Conservation (phyloP, 2,113 vertebrate genomes). For the Lophius piscatorius region DNA sequence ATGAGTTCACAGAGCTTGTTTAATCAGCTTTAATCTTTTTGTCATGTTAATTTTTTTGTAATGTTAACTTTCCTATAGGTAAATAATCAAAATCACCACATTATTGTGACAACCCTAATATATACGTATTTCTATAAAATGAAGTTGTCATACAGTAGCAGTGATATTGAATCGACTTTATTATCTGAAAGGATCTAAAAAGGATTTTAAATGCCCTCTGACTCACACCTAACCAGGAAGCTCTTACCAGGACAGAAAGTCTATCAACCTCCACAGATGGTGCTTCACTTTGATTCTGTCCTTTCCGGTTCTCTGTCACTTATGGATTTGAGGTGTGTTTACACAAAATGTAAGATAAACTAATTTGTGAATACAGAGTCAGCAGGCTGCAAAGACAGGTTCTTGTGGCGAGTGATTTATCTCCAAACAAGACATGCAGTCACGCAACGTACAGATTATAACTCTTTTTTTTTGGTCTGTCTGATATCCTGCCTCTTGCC, state of each 20-base stretch:
- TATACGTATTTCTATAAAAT: no score
- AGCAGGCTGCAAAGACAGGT: conserved; percentile 36
- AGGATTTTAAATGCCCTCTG: conserved; percentile 18
- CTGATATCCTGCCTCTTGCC: conserved; percentile 7
- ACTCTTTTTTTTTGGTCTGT: conserved; percentile 25
- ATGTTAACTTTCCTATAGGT: no score
- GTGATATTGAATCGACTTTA: conserved; percentile 6
- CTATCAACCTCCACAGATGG: not conserved
- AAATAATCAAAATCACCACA: no score
- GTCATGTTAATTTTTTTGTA: no score
- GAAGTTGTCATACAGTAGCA: conserved; percentile 1
- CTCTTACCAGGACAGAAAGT: not conserved
- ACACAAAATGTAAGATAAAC: conserved; percentile 17
- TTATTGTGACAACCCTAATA: no score
- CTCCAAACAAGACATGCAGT: conserved; percentile 64
- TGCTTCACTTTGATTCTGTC: not conserved
- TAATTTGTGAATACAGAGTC: conserved; percentile 16
- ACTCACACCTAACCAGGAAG: not conserved
- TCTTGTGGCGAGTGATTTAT: conserved; percentile 42
- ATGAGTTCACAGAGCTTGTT: no score
- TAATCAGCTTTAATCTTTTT: no score
- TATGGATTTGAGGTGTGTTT: conserved; percentile 60
- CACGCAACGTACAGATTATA: conserved; percentile 16
- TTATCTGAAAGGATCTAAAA: not conserved
- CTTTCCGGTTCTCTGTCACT: no score